Evolutionary conservation across 2,797 vertebrate species (phyloP).

Genomic region (Cyprinella venusta): DNA sequence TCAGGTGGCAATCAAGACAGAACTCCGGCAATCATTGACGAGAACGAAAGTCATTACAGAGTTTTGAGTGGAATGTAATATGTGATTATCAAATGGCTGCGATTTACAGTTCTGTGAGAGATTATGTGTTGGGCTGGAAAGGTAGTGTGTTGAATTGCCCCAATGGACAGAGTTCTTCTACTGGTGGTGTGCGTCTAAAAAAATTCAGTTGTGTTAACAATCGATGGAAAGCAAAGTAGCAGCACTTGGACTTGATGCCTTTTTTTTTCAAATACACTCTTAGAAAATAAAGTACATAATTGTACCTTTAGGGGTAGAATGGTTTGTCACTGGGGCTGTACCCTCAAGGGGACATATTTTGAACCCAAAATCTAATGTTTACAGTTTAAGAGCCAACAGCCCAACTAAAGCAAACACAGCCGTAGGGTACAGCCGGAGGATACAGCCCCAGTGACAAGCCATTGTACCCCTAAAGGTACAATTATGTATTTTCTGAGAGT

Average conservation of each 20-base stretch:
- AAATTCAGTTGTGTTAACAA: background rate
- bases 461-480: no score
- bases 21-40: constrained; percentile 48
- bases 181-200: background rate
- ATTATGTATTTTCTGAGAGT: no score
- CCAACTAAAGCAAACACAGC: no score
- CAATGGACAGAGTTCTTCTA: background rate
- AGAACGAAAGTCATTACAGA: constrained; percentile 39
- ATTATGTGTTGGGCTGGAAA: background rate
- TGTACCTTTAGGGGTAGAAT: no score
- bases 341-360: no score
- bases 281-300: no score
- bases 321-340: no score
- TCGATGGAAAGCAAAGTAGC: background rate
- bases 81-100: constrained; percentile 37
- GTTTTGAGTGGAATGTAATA: constrained; percentile 53
- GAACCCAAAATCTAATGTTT: no score
- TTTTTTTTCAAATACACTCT: background rate
- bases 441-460: no score
- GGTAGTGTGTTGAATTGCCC: background rate
- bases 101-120: constrained; percentile 22
- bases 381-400: no score
- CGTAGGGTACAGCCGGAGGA: no score
- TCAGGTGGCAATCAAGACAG: constrained; percentile 56
- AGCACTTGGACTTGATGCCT: background rate